Conservation (phyloP, 1,140 invertebrate genomes). For the Drosophila ogumai region DNA sequence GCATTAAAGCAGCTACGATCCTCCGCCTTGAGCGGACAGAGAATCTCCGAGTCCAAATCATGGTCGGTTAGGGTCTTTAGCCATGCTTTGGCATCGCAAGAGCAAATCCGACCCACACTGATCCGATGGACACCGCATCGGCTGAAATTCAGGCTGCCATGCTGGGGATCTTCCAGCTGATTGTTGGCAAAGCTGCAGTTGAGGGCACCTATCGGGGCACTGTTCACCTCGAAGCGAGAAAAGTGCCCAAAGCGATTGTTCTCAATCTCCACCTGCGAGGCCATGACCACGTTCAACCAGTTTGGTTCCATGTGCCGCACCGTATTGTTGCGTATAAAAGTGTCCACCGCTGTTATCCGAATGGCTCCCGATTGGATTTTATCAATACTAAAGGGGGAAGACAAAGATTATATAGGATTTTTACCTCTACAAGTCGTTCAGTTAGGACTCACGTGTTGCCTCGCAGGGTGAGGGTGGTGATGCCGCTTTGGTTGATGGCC, state of each 20-base stretch:
- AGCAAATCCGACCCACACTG: slow-evolving; percentile 50
- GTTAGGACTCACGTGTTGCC: slow-evolving; percentile 67
- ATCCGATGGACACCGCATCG: slow-evolving; percentile 61
- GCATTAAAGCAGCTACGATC: slow-evolving; percentile 69
- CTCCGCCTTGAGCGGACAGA: slow-evolving; percentile 49
- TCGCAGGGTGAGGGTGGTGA: slow-evolving; percentile 52
- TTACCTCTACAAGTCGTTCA: too few species aligned
- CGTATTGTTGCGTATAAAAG: slow-evolving; percentile 55
- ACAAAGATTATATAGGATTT: slow-evolving; percentile 1
- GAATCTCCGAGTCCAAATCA: slow-evolving; percentile 70
- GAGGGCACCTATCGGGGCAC: slow-evolving; percentile 16
- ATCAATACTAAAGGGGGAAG: slow-evolving; percentile 52
- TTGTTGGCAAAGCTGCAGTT: slow-evolving; percentile 75
- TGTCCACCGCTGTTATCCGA: slow-evolving; percentile 45
- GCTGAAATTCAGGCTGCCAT: slow-evolving; percentile 66
- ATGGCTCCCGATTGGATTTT: slow-evolving; percentile 69
- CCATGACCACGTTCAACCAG: slow-evolving; percentile 67
- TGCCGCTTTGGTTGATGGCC: slow-evolving; percentile 79
- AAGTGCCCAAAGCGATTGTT: slow-evolving; percentile 71
- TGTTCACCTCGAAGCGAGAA: slow-evolving; percentile 48
- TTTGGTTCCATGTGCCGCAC: slow-evolving; percentile 51
- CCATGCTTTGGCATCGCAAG: slow-evolving; percentile 49
- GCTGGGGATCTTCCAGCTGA: slow-evolving; percentile 46
- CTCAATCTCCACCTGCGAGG: slow-evolving; percentile 53
- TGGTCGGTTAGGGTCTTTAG: slow-evolving; percentile 48